Percentiles rank a stretch among this genome's conserved stretches.
These are phyloP conservation scores for Melinopterus prodromus DNA, from an alignment of 2,888 invertebrate species.

Conservation along the genomic window DNA sequence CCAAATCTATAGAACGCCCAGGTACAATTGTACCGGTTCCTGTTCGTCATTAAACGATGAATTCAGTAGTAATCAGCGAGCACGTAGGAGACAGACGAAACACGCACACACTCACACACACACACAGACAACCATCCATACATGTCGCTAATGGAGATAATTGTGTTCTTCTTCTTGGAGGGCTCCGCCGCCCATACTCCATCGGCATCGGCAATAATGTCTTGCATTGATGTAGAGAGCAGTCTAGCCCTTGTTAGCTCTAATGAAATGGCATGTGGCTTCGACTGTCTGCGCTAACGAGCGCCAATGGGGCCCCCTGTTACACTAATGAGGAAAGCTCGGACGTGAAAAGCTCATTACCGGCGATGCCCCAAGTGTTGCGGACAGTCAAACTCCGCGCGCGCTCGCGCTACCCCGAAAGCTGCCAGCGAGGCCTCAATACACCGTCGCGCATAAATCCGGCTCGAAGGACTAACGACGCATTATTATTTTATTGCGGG, in stretches of 20 bases:
- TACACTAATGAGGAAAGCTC: slow-evolving; percentile 60
- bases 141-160: slow-evolving; percentile 42
- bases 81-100: background rate
- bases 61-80: background rate
- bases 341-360: slow-evolving; percentile 59
- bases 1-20: background rate
- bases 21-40: background rate
- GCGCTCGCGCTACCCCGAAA: slow-evolving; percentile 25
- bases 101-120: background rate
- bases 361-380: slow-evolving; percentile 51
- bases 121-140: background rate
- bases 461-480: slow-evolving; percentile 11
- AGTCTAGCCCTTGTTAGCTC: slow-evolving; percentile 54
- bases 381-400: slow-evolving; percentile 52
- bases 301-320: slow-evolving; percentile 47
- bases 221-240: slow-evolving; percentile 47
- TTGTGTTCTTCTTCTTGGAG: slow-evolving; percentile 35
- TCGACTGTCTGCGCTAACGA: slow-evolving; percentile 42
- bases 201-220: slow-evolving; percentile 44
- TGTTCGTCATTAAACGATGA: background rate
- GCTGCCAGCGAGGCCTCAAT: slow-evolving; percentile 11
- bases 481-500: slow-evolving; percentile 21
- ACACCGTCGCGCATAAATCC: slow-evolving; percentile 14
- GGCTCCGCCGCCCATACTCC: slow-evolving; percentile 14
- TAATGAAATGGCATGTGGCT: slow-evolving; percentile 59